Evolutionary conservation across 2,797 vertebrate species (phyloP).

Genomic region (Lagorchestes hirsutus): DNA sequence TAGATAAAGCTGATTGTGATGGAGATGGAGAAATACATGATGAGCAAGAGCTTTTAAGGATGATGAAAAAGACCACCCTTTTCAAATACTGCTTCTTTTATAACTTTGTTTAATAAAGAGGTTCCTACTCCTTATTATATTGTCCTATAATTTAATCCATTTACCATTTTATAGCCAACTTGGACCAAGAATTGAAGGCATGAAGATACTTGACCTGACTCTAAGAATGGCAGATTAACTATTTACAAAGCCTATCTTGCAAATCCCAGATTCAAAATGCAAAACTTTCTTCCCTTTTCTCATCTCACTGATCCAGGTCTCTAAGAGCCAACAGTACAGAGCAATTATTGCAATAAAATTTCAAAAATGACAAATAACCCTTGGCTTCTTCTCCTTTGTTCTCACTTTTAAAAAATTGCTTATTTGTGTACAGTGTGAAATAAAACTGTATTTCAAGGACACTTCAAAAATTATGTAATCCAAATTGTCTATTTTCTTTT

Average conservation of each 20-base stretch:
- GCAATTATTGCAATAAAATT: slow-evolving; percentile 6
- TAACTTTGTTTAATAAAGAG: slow-evolving; percentile 65
- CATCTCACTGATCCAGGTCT: not conserved
- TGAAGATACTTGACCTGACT: slow-evolving; percentile 9
- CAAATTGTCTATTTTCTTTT: too few relatives aligned
- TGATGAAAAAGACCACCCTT: slow-evolving; percentile 96
- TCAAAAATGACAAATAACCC: not conserved
- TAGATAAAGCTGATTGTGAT: slow-evolving; percentile 95
- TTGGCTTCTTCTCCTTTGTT: slow-evolving; percentile 48
- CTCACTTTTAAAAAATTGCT: slow-evolving; percentile 32
- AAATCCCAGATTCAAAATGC: not conserved
- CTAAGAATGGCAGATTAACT: slow-evolving; percentile 28
- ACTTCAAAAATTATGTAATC: not conserved
- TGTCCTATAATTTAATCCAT: slow-evolving; percentile 20
- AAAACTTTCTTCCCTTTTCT: not conserved
- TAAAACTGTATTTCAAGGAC: slow-evolving; percentile 75
- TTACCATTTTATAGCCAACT: slow-evolving; percentile 19
- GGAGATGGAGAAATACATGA: slow-evolving; percentile 95
- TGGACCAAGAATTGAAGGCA: not conserved
- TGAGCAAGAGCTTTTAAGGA: slow-evolving; percentile 95
- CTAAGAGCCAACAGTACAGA: slow-evolving; percentile 24
- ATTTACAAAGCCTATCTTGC: not conserved
- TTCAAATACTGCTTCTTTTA: slow-evolving; percentile 84
- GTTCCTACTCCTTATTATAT: slow-evolving; percentile 6
- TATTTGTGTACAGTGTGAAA: slow-evolving; percentile 76